These are phyloP conservation scores for Drusus annulatus DNA, from an alignment of 1,140 invertebrate genomes.

Conservation along the genomic window DNA sequence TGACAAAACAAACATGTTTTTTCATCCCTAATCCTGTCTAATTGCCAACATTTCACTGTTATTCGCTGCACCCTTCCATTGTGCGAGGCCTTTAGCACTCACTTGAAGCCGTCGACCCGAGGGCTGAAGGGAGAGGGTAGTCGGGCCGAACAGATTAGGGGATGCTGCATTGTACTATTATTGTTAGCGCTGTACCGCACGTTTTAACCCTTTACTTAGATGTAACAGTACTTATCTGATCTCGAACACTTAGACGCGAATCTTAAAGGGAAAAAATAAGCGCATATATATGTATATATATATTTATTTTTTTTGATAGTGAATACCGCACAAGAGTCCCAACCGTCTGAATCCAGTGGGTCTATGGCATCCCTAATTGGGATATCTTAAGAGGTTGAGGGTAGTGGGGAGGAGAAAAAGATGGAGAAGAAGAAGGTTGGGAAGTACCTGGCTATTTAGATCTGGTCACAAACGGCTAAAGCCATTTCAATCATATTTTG, in stretches of 20 bases:
- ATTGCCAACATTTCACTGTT: constrained; percentile 20
- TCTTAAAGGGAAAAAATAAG: constrained; percentile 17
- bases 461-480: too few relatives aligned
- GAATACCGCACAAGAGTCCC: too few relatives aligned
- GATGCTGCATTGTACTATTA: neutral
- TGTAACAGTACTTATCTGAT: constrained; percentile 40
- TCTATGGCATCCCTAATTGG: too few relatives aligned
- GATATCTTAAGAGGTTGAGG: too few relatives aligned
- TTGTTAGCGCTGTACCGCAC: constrained; percentile 13
- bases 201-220: constrained; percentile 20
- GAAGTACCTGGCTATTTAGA: too few relatives aligned
- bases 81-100: neutral
- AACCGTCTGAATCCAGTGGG: too few relatives aligned
- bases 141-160: constrained; percentile 1
- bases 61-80: neutral
- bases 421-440: too few relatives aligned
- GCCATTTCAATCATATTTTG: too few relatives aligned
- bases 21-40: constrained; percentile 18
- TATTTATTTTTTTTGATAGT: too few relatives aligned
- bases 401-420: too few relatives aligned
- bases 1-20: constrained; percentile 34
- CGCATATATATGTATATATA: too few relatives aligned
- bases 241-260: constrained; percentile 35
- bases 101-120: neutral
- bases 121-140: neutral